Evolutionary conservation across 30 jellyfish, hydroid and myxozoan species (phyloP).

Genomic region (Haliclystus octoradiatus): DNA sequence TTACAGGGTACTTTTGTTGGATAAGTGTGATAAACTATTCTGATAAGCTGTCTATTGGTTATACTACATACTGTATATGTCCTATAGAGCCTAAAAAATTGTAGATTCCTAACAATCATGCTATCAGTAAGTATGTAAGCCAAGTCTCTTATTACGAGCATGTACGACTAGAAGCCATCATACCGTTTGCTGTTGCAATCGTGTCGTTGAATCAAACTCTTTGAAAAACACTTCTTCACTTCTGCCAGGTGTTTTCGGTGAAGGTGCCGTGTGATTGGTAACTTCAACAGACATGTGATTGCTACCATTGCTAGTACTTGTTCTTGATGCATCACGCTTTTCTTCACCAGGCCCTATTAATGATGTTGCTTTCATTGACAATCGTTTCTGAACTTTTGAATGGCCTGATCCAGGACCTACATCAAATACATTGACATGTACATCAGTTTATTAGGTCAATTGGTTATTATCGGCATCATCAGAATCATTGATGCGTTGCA

Average conservation of each 20-base stretch:
- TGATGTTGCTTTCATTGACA: conserved; percentile 93
- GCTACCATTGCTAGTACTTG: neutral
- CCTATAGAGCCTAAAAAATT: no score
- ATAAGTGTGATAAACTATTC: no score
- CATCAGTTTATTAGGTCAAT: no score
- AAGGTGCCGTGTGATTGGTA: neutral
- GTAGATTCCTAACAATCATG: no score
- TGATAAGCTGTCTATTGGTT: no score
- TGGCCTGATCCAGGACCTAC: conserved; percentile 96
- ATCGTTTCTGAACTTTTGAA: conserved; percentile 72
- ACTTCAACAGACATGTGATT: conserved; percentile 1
- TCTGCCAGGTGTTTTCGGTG: neutral
- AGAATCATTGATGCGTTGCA: no score
- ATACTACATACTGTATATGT: no score
- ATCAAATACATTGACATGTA: neutral
- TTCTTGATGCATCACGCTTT: neutral
- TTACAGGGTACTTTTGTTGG: no score
- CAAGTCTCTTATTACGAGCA: no score
- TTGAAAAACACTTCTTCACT: neutral
- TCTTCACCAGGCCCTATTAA: conserved; percentile 40
- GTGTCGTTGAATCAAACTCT: neutral
- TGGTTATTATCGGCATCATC: no score
- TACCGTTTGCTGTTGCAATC: neutral
- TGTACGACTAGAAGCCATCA: no score
- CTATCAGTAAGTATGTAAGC: no score